phyloP scores from a whole-genome alignment of 1,140 invertebrate species.

The Oreohelix idahoensis region DNA sequence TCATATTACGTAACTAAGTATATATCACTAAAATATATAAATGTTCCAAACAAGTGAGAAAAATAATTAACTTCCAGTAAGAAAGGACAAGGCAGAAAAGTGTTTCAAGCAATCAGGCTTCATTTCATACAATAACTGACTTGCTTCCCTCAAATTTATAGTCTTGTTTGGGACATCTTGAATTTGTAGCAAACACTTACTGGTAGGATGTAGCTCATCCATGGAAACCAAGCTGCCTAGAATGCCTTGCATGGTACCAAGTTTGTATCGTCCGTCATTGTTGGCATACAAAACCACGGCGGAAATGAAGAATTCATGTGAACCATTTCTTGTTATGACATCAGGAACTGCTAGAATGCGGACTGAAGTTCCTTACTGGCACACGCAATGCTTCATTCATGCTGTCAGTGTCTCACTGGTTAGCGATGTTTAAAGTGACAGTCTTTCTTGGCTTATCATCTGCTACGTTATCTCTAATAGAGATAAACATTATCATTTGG shows the following conservation, averaged over 20 bases:
- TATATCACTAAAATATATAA: too few species aligned
- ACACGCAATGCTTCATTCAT: too few species aligned
- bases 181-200: neutral
- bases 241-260: constrained; percentile 16
- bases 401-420: too few species aligned
- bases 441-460: too few species aligned
- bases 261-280: neutral
- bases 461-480: too few species aligned
- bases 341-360: neutral
- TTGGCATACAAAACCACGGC: constrained; percentile 12
- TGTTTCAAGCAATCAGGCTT: too few species aligned
- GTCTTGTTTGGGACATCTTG: constrained; percentile 14
- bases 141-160: neutral
- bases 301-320: neutral
- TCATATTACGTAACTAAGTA: too few species aligned
- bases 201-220: neutral
- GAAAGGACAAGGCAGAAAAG: too few species aligned
- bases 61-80: too few species aligned
- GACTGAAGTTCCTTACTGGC: constrained; percentile 1
- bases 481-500: too few species aligned
- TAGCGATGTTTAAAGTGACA: too few species aligned
- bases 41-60: too few species aligned
- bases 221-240: neutral
- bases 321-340: neutral
- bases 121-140: neutral